phyloP scores from a whole-genome alignment of 2,888 invertebrate genomes.

The Synergus japonicus region DNA sequence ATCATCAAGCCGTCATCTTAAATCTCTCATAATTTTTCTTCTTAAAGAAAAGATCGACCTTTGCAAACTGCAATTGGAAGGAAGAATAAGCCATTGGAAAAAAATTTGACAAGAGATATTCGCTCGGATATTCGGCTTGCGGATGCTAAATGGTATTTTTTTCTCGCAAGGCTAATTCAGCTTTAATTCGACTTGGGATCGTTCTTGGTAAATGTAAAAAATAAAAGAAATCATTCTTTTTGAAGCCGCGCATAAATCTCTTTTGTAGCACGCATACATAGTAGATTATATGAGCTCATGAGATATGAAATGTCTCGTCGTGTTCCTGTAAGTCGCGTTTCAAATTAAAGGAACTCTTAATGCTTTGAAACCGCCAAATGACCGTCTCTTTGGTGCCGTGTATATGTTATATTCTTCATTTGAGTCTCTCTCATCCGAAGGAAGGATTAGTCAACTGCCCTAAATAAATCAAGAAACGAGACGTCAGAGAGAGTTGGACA shows the following conservation, averaged over 20 bases:
- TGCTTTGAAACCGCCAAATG: slow-evolving; percentile 52
- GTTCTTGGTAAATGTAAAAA: slow-evolving; percentile 42
- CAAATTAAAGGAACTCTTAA: slow-evolving; percentile 53
- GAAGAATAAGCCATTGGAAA: neutral
- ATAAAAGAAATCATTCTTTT: slow-evolving; percentile 55
- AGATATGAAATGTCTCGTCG: slow-evolving; percentile 30
- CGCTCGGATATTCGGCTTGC: neutral
- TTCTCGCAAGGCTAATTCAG: slow-evolving; percentile 16
- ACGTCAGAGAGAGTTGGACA: slow-evolving; percentile 55
- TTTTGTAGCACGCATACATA: slow-evolving; percentile 24
- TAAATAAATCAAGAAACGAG: slow-evolving; percentile 68
- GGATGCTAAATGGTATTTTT: slow-evolving; percentile 26
- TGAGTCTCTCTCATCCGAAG: slow-evolving; percentile 46
- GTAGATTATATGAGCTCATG: slow-evolving; percentile 29
- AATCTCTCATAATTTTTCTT: neutral
- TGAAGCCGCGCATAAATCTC: slow-evolving; percentile 26
- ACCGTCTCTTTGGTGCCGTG: slow-evolving; percentile 54
- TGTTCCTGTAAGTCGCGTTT: slow-evolving; percentile 28
- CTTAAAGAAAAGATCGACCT: neutral
- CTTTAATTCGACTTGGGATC: slow-evolving; percentile 14
- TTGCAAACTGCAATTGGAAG: neutral
- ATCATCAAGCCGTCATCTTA: slow-evolving; percentile 6
- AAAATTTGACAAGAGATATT: slow-evolving; percentile 20
- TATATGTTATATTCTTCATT: slow-evolving; percentile 48
- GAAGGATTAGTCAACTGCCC: slow-evolving; percentile 69